phyloP scores from a whole-genome alignment of 2,888 invertebrate genomes.

The Morpho deidamia region DNA sequence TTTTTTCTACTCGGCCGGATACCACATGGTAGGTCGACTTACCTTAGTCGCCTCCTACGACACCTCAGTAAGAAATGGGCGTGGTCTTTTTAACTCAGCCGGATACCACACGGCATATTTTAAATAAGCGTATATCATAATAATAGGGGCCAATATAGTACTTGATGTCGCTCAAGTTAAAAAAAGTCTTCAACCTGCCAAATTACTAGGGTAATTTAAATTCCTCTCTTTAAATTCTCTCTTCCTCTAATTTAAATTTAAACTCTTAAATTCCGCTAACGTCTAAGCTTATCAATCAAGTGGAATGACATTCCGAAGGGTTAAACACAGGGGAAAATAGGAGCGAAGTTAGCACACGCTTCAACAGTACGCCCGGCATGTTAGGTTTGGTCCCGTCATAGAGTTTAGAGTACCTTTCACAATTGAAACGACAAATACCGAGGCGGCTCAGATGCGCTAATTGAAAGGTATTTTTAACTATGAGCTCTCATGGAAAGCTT shows the following conservation, averaged over 20 bases:
- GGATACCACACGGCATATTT: too few species aligned
- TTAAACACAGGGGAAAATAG: slow-evolving; percentile 19
- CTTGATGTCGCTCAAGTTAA: too few species aligned
- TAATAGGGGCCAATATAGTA: too few species aligned
- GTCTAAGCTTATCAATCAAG: slow-evolving; percentile 42
- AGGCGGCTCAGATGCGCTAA: slow-evolving; percentile 45
- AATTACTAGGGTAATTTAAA: too few species aligned
- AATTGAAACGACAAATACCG: slow-evolving; percentile 70
- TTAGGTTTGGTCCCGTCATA: slow-evolving; percentile 61
- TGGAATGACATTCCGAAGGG: slow-evolving; percentile 33
- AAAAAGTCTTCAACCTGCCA: not conserved
- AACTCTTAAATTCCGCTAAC: slow-evolving; percentile 20
- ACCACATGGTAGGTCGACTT: too few species aligned
- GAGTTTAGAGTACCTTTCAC: slow-evolving; percentile 61
- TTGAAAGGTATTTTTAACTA: slow-evolving; percentile 45
- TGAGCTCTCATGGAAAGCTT: slow-evolving; percentile 21
- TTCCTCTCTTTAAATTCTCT: too few species aligned
- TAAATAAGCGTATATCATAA: too few species aligned
- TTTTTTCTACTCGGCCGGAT: too few species aligned
- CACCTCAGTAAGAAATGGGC: too few species aligned
- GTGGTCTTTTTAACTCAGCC: too few species aligned
- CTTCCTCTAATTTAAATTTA: slow-evolving; percentile 2
- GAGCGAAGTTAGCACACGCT: slow-evolving; percentile 40
- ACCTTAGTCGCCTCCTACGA: too few species aligned
- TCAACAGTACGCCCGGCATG: slow-evolving; percentile 59